Conservation (phyloP, 92 coral and sea anemone genomes). For the Umimayanthus kanabou region DNA sequence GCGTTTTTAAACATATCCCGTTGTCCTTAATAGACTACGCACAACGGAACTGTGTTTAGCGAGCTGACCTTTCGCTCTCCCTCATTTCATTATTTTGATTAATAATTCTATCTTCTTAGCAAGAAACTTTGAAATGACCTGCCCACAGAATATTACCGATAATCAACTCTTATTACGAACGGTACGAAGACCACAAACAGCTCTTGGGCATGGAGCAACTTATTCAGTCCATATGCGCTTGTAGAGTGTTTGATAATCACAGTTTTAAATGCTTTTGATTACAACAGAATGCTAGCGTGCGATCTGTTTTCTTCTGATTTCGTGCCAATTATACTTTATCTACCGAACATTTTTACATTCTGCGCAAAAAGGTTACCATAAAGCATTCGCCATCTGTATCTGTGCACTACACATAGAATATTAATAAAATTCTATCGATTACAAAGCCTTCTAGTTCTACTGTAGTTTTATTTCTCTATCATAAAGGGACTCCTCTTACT, state of each 20-base stretch:
- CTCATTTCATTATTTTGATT: not conserved
- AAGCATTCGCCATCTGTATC: slow-evolving; percentile 23
- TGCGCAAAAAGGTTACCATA: not conserved
- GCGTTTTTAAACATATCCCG: slow-evolving; percentile 32
- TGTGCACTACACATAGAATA: slow-evolving; percentile 13
- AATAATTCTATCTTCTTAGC: slow-evolving; percentile 6
- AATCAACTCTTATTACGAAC: not conserved
- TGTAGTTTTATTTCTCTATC: slow-evolving; percentile 12
- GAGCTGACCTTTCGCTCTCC: slow-evolving; percentile 9
- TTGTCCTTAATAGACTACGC: slow-evolving; percentile 10
- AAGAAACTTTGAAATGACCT: not conserved
- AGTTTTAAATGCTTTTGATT: not conserved
- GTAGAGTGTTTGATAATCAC: not conserved
- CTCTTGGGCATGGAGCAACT: too few relatives aligned
- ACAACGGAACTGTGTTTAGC: not conserved
- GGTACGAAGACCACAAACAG: not conserved
- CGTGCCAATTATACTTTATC: not conserved
- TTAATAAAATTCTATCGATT: slow-evolving; percentile 30
- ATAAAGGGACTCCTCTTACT: slow-evolving; percentile 17
- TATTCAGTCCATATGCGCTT: not conserved
- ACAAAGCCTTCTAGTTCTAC: slow-evolving; percentile 19
- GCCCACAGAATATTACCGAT: not conserved
- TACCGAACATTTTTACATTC: not conserved
- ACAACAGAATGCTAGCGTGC: not conserved
- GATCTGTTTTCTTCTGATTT: not conserved